Conservation (phyloP, 2,888 invertebrate species). For the Agrotis puta region DNA sequence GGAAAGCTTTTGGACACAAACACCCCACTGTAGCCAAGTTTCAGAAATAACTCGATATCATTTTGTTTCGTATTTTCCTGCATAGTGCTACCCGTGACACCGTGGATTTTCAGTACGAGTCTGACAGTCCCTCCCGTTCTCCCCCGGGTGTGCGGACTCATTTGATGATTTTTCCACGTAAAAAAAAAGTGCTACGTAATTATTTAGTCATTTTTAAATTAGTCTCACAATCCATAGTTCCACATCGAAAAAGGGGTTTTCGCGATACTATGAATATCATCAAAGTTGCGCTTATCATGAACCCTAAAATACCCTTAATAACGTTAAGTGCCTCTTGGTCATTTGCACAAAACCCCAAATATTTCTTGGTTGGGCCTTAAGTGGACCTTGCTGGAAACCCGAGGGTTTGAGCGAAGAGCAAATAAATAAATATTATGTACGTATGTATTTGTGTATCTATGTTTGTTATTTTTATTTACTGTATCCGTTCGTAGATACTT, state of each 20-base stretch:
- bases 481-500: constrained; percentile 13
- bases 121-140: too few relatives aligned
- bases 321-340: constrained; percentile 56
- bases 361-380: constrained; percentile 43
- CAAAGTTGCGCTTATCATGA: constrained; percentile 34
- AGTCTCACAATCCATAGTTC: constrained; percentile 16
- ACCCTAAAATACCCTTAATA: constrained; percentile 36
- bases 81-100: too few relatives aligned
- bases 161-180: too few relatives aligned
- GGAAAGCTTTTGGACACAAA: not conserved
- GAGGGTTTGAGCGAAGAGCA: constrained; percentile 23
- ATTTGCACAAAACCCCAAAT: constrained; percentile 59
- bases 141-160: too few relatives aligned
- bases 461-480: constrained; percentile 30
- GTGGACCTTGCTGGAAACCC: constrained; percentile 42
- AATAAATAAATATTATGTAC: constrained; percentile 48
- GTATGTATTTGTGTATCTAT: constrained; percentile 11
- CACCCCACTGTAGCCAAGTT: too few relatives aligned
- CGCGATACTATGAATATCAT: constrained; percentile 10
- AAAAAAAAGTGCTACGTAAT: too few relatives aligned
- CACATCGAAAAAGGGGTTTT: constrained; percentile 13
- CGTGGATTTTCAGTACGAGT: too few relatives aligned
- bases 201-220: not conserved
- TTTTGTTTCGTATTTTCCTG: too few relatives aligned
- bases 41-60: too few relatives aligned